Evolutionary conservation across 2,113 vertebrate species (phyloP).

Genomic region (Eptesicus fuscus): DNA sequence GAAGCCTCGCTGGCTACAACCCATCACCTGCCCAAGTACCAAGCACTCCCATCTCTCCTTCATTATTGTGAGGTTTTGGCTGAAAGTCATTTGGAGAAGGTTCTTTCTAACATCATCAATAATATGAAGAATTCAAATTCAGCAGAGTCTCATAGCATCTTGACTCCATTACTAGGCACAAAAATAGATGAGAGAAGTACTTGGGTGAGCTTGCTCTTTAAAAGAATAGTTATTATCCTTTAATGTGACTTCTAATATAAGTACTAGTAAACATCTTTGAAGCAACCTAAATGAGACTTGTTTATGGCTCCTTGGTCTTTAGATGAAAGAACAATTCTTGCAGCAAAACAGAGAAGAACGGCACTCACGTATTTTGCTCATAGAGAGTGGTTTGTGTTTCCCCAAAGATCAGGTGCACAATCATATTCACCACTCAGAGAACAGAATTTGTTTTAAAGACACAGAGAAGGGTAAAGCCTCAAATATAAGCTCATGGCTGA

Average conservation of each 20-base stretch:
- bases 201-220: background rate
- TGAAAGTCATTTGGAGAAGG: background rate
- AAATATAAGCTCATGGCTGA: constrained; percentile 7
- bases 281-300: background rate
- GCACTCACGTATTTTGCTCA: background rate
- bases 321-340: constrained; percentile 31
- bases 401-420: background rate
- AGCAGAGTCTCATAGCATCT: background rate
- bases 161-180: background rate
- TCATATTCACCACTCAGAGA: background rate
- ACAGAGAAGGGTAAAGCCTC: background rate
- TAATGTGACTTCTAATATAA: constrained; percentile 16
- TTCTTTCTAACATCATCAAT: background rate
- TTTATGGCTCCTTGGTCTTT: constrained; percentile 11
- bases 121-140: constrained; percentile 8
- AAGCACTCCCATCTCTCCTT: background rate
- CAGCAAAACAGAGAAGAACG: background rate
- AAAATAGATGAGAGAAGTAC: background rate
- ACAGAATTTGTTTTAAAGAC: constrained; percentile 22
- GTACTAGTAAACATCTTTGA: background rate
- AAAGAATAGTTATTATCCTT: background rate
- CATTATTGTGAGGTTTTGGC: background rate
- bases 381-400: background rate
- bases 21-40: background rate
- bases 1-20: background rate